Conservation (phyloP, 2,113 vertebrate genomes). For the Castor canadensis region DNA sequence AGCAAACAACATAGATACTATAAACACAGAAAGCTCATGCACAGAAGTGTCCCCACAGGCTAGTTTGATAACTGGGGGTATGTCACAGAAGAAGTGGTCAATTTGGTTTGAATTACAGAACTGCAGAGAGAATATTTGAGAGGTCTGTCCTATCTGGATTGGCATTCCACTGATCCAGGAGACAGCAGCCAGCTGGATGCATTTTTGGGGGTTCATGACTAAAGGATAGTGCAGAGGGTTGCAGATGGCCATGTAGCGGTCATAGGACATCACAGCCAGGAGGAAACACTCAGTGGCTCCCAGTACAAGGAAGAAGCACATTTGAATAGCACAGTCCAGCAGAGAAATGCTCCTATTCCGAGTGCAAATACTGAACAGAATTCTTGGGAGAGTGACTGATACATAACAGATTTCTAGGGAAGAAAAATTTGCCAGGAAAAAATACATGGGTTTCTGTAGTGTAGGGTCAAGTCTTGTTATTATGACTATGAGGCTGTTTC, state of each 20-base stretch:
- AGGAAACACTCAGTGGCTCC: not conserved
- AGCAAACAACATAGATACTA: not conserved
- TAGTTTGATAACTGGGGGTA: conserved; percentile 49
- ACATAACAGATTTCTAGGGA: conserved; percentile 49
- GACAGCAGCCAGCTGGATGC: not conserved
- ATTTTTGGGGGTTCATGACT: conserved; percentile 18
- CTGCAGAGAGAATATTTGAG: conserved; percentile 30
- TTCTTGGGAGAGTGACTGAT: conserved; percentile 47
- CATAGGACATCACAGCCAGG: conserved; percentile 18
- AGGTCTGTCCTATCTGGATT: conserved; percentile 21
- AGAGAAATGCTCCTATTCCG: not conserved
- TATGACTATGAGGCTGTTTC: conserved; percentile 38
- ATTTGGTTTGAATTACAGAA: conserved; percentile 56
- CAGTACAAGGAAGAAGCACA: conserved; percentile 19
- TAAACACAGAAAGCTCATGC: conserved; percentile 16
- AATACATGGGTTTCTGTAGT: conserved; percentile 53
- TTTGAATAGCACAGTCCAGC: not conserved
- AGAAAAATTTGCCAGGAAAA: conserved; percentile 59
- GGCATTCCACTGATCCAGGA: not conserved
- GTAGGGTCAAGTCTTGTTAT: not conserved
- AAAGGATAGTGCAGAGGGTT: conserved; percentile 41
- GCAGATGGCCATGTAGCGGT: conserved; percentile 39
- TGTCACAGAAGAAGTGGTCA: conserved; percentile 53
- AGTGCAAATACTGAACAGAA: conserved; percentile 6
- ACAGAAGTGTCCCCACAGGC: conserved; percentile 57